Percentiles rank a stretch among this genome's conserved stretches.
These are phyloP conservation scores for Anodontia alba DNA, from an alignment of 2,888 invertebrate species.

Conservation along the genomic window DNA sequence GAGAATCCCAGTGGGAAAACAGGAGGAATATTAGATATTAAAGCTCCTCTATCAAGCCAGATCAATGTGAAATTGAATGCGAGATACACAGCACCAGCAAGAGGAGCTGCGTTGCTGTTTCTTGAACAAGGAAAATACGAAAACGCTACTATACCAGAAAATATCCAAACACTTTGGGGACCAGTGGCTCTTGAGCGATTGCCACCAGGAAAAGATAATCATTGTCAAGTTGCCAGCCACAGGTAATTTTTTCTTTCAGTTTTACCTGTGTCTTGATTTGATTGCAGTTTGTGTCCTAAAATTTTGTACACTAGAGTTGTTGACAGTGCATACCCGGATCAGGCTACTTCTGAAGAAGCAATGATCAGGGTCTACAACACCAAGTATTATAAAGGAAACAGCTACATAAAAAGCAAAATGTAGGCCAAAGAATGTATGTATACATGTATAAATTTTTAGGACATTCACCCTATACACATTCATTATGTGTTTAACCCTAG, in stretches of 20 bases:
- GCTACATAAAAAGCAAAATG: too few relatives aligned
- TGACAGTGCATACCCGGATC: too few relatives aligned
- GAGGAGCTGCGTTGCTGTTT: slow-evolving; percentile 31
- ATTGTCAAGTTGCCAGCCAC: slow-evolving; percentile 51
- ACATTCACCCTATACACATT: too few relatives aligned
- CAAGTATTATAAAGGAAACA: too few relatives aligned
- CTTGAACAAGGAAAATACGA: slow-evolving; percentile 44
- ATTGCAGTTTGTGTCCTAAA: too few relatives aligned
- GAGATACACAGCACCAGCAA: slow-evolving; percentile 24
- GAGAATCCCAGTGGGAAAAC: slow-evolving; percentile 23
- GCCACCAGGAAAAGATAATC: slow-evolving; percentile 45
- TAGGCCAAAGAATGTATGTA: too few relatives aligned
- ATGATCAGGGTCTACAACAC: too few relatives aligned
- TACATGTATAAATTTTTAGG: too few relatives aligned
- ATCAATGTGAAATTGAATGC: slow-evolving; percentile 19
- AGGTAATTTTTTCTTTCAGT: slow-evolving; percentile 31
- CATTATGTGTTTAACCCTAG: too few relatives aligned
- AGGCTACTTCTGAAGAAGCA: too few relatives aligned
- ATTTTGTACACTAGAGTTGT: too few relatives aligned
- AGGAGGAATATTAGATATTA: background rate
- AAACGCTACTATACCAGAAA: slow-evolving; percentile 43
- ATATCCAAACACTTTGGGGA: slow-evolving; percentile 48
- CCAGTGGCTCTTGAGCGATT: slow-evolving; percentile 50
- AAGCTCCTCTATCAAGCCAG: background rate
- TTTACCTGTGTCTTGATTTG: too few relatives aligned